Conservation (phyloP, 2,888 invertebrate genomes). For the Heliconius ismenius region DNA sequence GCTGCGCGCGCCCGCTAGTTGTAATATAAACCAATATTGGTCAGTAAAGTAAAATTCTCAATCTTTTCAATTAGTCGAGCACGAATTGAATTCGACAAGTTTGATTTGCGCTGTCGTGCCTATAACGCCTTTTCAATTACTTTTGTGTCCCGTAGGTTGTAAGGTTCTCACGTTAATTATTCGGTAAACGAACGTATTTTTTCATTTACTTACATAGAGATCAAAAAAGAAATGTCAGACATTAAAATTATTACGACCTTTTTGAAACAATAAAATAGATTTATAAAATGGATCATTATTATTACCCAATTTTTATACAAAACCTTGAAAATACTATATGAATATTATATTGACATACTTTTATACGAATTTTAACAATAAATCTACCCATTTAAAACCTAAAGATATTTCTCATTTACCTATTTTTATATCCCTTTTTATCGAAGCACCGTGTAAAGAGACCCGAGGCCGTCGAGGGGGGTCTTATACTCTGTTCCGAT, state of each 20-base stretch:
- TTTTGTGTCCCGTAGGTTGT: neutral
- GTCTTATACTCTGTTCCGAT: conserved; percentile 29
- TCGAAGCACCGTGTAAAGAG: conserved; percentile 9
- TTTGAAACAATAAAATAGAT: too few relatives aligned
- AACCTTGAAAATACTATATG: neutral
- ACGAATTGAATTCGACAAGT: conserved; percentile 6
- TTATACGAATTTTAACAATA: neutral
- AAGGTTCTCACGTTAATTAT: conserved; percentile 19
- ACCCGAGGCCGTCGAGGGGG: conserved; percentile 19
- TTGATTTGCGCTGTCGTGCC: conserved; percentile 2
- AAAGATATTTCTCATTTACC: neutral
- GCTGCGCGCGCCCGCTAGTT: too few relatives aligned
- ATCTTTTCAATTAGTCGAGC: conserved; percentile 5
- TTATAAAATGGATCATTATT: neutral
- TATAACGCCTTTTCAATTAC: neutral
- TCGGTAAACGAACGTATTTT: neutral
- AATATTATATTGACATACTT: neutral
- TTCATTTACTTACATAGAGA: neutral
- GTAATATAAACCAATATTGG: neutral
- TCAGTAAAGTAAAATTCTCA: neutral
- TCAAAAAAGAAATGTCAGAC: neutral
- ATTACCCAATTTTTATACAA: neutral
- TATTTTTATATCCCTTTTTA: conserved; percentile 5
- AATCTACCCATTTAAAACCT: neutral
- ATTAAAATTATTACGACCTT: too few relatives aligned